These are phyloP conservation scores for Tiliacea citrago DNA, from an alignment of 2,888 invertebrate genomes.

Conservation along the genomic window DNA sequence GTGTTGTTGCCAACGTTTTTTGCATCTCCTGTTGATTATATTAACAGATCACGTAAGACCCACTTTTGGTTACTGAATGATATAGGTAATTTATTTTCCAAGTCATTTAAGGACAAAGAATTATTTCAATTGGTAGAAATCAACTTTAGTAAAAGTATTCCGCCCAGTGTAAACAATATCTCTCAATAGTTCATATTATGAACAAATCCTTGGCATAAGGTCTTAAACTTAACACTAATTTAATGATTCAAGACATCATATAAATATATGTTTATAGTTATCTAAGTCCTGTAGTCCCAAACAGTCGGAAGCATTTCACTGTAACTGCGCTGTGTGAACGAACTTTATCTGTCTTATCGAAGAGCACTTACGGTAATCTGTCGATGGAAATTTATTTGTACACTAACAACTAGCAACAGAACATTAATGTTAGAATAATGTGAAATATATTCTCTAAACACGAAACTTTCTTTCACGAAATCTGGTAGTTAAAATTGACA, in stretches of 20 bases:
- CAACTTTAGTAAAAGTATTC: constrained; percentile 3
- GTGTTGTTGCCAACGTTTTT: constrained; percentile 70
- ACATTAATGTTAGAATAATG: constrained; percentile 67
- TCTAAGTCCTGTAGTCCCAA: constrained; percentile 54
- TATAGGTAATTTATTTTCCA: constrained; percentile 32
- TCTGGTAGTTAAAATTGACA: constrained; percentile 50
- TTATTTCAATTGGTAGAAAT: constrained; percentile 12
- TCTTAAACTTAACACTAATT: neutral
- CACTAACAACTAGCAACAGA: constrained; percentile 67
- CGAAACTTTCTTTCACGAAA: constrained; percentile 58
- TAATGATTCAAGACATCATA: constrained; percentile 18
- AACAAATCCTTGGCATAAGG: neutral
- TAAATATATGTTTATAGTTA: constrained; percentile 27
- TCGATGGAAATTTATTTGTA: constrained; percentile 77
- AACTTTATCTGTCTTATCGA: constrained; percentile 81
- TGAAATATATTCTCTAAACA: constrained; percentile 65
- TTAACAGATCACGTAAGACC: constrained; percentile 60
- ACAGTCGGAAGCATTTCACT: constrained; percentile 74
- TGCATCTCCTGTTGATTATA: constrained; percentile 60
- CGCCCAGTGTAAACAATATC: neutral
- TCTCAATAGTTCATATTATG: neutral
- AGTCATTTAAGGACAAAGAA: constrained; percentile 23
- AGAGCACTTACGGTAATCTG: constrained; percentile 81
- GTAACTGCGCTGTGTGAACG: constrained; percentile 75
- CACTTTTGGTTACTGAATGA: constrained; percentile 55